Evolutionary conservation across 2,797 vertebrate genomes (phyloP).

Genomic region (Phalanger gymnotis): DNA sequence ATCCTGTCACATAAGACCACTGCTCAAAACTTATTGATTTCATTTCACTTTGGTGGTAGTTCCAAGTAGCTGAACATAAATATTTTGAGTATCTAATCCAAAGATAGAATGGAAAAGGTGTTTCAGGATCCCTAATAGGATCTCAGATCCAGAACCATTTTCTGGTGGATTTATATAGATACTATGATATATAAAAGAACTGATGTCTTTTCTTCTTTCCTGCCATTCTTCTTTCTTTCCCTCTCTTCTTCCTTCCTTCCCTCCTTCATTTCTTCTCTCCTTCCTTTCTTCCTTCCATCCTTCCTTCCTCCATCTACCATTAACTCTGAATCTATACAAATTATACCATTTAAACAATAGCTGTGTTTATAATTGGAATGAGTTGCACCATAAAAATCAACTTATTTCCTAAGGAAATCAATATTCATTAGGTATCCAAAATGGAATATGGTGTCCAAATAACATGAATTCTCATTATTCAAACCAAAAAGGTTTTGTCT

Average conservation of each 20-base stretch:
- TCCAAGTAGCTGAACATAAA: slow-evolving; percentile 36
- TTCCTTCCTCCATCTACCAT: neutral
- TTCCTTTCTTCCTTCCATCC: neutral
- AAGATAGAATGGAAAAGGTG: slow-evolving; percentile 25
- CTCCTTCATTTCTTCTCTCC: too few relatives aligned
- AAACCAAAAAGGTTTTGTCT: neutral
- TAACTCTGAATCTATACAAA: neutral
- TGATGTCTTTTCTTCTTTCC: neutral
- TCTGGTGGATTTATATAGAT: neutral
- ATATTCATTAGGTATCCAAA: neutral
- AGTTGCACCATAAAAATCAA: neutral
- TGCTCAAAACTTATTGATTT: slow-evolving; percentile 29
- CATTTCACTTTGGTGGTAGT: slow-evolving; percentile 29
- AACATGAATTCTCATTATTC: slow-evolving; percentile 13
- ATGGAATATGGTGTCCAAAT: neutral
- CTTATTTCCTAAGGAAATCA: neutral
- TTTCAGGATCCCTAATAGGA: neutral
- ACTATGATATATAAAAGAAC: neutral
- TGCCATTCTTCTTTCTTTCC: neutral
- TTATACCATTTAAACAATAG: neutral
- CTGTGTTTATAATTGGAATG: neutral
- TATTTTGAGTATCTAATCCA: neutral
- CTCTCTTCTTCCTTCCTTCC: too few relatives aligned
- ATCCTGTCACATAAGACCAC: slow-evolving; percentile 34
- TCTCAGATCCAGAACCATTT: neutral